Percentiles rank a stretch among this genome's conserved stretches.
phyloP scores from a whole-genome alignment of 2,113 vertebrate species.

The Felis chaus region DNA sequence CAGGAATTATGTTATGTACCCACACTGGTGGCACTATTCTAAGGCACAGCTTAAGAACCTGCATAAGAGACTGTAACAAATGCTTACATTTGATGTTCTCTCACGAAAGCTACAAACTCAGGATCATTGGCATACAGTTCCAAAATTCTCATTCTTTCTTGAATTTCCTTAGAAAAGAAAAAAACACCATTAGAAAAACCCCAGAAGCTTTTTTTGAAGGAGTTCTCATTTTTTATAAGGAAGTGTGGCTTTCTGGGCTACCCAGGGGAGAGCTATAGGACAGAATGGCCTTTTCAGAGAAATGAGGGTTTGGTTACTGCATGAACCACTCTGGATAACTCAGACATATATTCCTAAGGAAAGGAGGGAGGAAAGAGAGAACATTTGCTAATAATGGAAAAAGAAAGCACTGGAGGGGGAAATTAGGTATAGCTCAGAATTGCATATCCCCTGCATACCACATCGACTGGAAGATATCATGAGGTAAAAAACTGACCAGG shows the following conservation, averaged over 20 bases:
- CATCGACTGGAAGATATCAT: not conserved
- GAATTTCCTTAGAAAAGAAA: constrained; percentile 92
- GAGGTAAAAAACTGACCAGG: not conserved
- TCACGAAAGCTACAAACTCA: constrained; percentile 95
- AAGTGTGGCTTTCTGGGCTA: not conserved
- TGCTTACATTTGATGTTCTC: constrained; percentile 94
- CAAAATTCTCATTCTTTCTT: constrained; percentile 96
- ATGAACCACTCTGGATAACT: not conserved
- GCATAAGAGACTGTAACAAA: not conserved
- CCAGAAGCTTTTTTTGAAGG: not conserved
- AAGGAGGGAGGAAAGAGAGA: not conserved
- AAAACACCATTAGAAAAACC: not conserved
- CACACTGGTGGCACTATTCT: rapidly evolving
- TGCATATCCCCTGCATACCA: not conserved
- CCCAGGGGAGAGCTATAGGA: not conserved
- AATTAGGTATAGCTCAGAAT: not conserved
- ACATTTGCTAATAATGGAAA: not conserved
- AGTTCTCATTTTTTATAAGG: not conserved
- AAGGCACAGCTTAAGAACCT: not conserved
- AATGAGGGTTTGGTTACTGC: not conserved
- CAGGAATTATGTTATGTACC: rapidly evolving
- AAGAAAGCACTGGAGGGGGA: not conserved
- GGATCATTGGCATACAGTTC: constrained; percentile 95
- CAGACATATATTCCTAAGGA: not conserved
- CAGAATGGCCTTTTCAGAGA: not conserved